Evolutionary conservation across 2,113 vertebrate species (phyloP), one percentile per base, ranked within the genome.

Genomic region (Channa argus): DNA sequence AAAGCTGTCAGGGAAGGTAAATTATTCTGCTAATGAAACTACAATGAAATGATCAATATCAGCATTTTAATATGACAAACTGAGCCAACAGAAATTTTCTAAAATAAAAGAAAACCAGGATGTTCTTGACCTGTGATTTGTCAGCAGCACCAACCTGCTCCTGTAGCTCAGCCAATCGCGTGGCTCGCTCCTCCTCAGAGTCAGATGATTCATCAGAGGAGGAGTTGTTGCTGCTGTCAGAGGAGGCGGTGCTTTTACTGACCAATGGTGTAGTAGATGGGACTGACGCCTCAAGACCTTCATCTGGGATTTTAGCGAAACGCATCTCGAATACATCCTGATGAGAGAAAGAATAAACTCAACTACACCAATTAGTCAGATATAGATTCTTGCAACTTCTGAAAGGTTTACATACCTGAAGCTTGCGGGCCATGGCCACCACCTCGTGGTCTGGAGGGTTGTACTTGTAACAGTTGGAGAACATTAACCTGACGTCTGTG

Each of bases 381-480:
- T 8, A 2, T 14, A 37, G 5, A 5, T 10, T 15, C 37, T 55
- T 11, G 5, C 4, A 11, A 6, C 52, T 7, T 14, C 33, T 14
- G 33, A 0, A 15, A 43, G 6, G 1, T 6, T 0, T 4, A 33
- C 63, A 62, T 95, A 98, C 98, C 98, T 99, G 98, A 33, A 99
- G 96, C 86, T 98, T 99, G 85, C 98, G 91, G 74, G 98, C 98
- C 98, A 99, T 99, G 44, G 97, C 97, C 61, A 99, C 98, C 83
- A 99, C 98, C 80, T 99, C 98, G 0, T 99, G 98, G 89, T 99
- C 98, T 0, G 98, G 98, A 36, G 98, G 98, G 63, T 99, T 99
- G 94, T 99, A 99, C 88, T 99, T 99, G 93, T 99, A 99, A 71
- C 98, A 99, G 90, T 99, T 99, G 67, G 98, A 99, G 93, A 99